A percentile compares a stretch with the other conserved stretches of the same genome.
Conservation (phyloP, 2,888 invertebrate genomes). For the Criorhina ranunculi region DNA sequence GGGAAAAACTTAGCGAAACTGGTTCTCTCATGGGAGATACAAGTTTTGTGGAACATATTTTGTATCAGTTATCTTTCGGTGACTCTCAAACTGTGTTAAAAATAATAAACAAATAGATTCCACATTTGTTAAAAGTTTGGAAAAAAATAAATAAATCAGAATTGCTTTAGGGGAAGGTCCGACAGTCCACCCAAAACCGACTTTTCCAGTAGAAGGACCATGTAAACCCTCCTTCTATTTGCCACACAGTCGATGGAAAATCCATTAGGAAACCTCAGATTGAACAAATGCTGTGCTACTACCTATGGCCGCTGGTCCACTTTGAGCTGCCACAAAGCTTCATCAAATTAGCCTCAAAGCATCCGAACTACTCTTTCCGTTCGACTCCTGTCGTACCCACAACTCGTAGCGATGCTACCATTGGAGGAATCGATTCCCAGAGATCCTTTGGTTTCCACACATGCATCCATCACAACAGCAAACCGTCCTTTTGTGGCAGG, state of each 20-base stretch:
- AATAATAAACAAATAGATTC: background rate
- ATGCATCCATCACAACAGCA: background rate
- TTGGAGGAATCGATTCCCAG: constrained; percentile 1
- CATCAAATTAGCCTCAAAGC: constrained; percentile 18
- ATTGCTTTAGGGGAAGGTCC: too few species aligned
- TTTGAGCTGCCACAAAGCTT: background rate
- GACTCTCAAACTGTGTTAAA: constrained; percentile 33
- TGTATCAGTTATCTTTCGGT: background rate
- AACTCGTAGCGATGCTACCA: background rate
- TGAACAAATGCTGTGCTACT: background rate
- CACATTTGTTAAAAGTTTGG: constrained; percentile 15
- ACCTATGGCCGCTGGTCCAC: background rate
- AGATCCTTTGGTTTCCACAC: constrained; percentile 7
- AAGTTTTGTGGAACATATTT: constrained; percentile 10
- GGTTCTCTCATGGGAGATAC: constrained; percentile 30
- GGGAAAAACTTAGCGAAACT: constrained; percentile 54
- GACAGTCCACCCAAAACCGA: too few species aligned
- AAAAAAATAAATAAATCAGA: too few species aligned
- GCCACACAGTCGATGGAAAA: background rate
- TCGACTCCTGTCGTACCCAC: background rate
- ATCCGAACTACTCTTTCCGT: background rate
- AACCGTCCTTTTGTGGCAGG: constrained; percentile 4
- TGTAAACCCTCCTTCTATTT: too few species aligned
- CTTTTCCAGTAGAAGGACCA: too few species aligned
- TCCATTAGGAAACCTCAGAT: constrained; percentile 3